phyloP scores from a whole-genome alignment of 30 jellyfish, hydroid and myxozoan genomes.

The Aurelia sp. region DNA sequence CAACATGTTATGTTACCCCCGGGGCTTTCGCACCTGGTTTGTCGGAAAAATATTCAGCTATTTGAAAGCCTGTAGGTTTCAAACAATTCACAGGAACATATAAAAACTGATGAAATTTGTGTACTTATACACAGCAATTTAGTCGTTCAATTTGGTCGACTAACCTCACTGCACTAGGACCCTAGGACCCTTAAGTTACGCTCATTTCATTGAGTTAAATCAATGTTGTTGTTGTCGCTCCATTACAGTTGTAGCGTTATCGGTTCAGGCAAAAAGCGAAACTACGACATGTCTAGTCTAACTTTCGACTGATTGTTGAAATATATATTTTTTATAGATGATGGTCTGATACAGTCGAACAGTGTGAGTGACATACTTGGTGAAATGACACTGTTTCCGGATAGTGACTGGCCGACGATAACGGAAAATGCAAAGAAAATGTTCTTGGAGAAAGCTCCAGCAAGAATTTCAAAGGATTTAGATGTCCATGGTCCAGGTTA shows the following conservation, averaged over 20 bases:
- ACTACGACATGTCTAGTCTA: not conserved
- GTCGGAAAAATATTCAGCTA: not conserved
- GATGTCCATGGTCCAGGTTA: constrained; percentile 27
- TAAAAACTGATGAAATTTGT: no score
- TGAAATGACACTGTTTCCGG: constrained; percentile 24
- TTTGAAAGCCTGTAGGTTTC: not conserved
- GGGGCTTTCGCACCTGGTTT: not conserved
- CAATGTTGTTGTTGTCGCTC: no score
- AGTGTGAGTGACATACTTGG: constrained; percentile 70
- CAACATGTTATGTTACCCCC: no score
- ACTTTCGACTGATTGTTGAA: not conserved
- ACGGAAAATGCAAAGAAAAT: constrained; percentile 23
- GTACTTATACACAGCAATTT: no score
- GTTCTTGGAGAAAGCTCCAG: constrained; percentile 48
- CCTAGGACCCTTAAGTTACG: no score
- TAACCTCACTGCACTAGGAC: no score
- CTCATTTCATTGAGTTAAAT: no score
- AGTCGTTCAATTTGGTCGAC: no score
- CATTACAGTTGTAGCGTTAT: no score
- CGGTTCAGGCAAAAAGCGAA: no score
- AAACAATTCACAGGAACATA: no score
- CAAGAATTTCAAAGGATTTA: not conserved
- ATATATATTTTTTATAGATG: constrained; percentile 25
- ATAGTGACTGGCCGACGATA: constrained; percentile 45
- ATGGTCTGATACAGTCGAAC: constrained; percentile 58